phyloP scores from a whole-genome alignment of 2,888 invertebrate species.

The Ganaspis brasiliensis region DNA sequence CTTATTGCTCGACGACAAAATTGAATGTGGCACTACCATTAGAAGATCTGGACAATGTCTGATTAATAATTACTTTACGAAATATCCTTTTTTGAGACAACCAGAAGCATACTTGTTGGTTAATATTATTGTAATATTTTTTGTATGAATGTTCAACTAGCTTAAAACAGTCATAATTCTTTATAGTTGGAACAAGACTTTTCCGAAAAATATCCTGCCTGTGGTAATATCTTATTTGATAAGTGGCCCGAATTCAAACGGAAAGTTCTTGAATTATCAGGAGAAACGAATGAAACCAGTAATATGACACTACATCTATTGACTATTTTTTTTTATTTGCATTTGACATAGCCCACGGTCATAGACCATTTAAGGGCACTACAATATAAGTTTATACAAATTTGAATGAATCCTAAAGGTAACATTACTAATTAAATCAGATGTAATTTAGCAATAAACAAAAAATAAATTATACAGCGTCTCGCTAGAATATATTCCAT shows the following conservation, averaged over 20 bases:
- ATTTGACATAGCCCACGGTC: too few relatives aligned
- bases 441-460: too few relatives aligned
- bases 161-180: not conserved
- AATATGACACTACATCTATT: too few relatives aligned
- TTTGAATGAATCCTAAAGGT: too few relatives aligned
- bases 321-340: too few relatives aligned
- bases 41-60: slow-evolving; percentile 20
- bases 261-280: slow-evolving; percentile 9
- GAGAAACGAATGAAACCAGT: not conserved
- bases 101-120: not conserved
- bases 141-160: too few relatives aligned
- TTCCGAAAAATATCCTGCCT: not conserved
- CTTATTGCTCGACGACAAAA: slow-evolving; percentile 13
- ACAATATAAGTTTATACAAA: too few relatives aligned
- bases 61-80: slow-evolving; percentile 1
- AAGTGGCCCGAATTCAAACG: not conserved
- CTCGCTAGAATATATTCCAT: too few relatives aligned
- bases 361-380: too few relatives aligned
- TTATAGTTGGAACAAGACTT: slow-evolving; percentile 21
- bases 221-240: not conserved
- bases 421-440: too few relatives aligned
- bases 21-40: not conserved
- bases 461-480: too few relatives aligned
- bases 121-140: not conserved
- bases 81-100: slow-evolving; percentile 17